Conservation (phyloP, 2,113 vertebrate species). For the Lepus americanus region DNA sequence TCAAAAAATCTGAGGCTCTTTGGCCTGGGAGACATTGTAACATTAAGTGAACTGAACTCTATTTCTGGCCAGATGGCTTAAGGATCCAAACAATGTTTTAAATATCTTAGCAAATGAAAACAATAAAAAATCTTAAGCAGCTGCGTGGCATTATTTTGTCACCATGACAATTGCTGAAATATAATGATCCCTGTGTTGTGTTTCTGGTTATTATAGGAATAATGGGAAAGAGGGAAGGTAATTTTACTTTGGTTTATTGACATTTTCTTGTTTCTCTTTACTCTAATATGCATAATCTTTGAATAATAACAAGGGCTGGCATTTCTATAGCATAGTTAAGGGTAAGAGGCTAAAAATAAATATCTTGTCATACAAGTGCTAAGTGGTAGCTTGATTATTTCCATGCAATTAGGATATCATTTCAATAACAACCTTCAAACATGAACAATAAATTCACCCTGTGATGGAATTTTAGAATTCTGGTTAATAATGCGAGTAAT, state of each 20-base stretch:
- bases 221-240: conserved; percentile 34
- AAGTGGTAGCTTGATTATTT: conserved; percentile 86
- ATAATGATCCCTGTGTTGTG: conserved; percentile 18
- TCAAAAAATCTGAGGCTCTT: conserved; percentile 63
- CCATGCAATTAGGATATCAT: conserved; percentile 79
- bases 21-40: conserved; percentile 64
- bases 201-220: conserved; percentile 20
- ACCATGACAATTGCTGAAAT: conserved; percentile 61
- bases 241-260: conserved; percentile 58
- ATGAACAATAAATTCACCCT: conserved; percentile 58
- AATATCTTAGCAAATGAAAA: conserved; percentile 75
- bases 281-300: conserved; percentile 63
- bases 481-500: conserved; percentile 38
- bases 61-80: conserved; percentile 67
- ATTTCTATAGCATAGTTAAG: conserved; percentile 70
- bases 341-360: conserved; percentile 82
- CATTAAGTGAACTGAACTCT: conserved; percentile 48
- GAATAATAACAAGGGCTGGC: conserved; percentile 46
- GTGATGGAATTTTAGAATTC: conserved; percentile 69
- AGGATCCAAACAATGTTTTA: conserved; percentile 43
- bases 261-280: conserved; percentile 56
- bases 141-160: conserved; percentile 28
- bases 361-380: conserved; percentile 77
- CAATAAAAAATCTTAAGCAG: conserved; percentile 30
- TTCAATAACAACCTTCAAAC: conserved; percentile 75